A percentile compares a stretch with the other conserved stretches of the same genome.
These are phyloP conservation scores for Amphimallon solstitiale DNA, from an alignment of 2,888 invertebrate genomes.

Conservation along the genomic window DNA sequence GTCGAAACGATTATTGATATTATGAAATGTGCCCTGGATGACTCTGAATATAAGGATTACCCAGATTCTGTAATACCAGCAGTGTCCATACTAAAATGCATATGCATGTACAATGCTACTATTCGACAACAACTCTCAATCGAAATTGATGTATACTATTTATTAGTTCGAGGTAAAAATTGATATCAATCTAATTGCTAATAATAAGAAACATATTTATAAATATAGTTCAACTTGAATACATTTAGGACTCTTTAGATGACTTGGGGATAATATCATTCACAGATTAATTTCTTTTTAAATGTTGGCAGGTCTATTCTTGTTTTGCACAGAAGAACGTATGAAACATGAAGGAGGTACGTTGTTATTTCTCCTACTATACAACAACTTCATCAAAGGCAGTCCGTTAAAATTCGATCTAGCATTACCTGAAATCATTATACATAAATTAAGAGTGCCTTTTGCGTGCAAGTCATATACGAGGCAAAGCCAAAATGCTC, in stretches of 20 bases:
- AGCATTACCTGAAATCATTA: constrained; percentile 64
- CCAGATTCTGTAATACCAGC: constrained; percentile 67
- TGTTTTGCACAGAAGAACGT: constrained; percentile 67
- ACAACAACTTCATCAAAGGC: constrained; percentile 62
- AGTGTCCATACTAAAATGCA: constrained; percentile 63
- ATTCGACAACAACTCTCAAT: constrained; percentile 69
- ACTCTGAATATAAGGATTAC: constrained; percentile 64
- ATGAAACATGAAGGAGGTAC: constrained; percentile 64
- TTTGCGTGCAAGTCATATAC: constrained; percentile 65
- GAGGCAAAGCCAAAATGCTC: constrained; percentile 62
- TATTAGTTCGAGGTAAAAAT: constrained; percentile 63
- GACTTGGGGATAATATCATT: too few relatives aligned
- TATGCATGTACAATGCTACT: constrained; percentile 66
- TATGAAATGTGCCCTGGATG: constrained; percentile 62
- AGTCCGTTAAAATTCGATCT: constrained; percentile 58
- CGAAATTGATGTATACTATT: constrained; percentile 62
- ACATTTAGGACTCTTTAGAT: too few relatives aligned
- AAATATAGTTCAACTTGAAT: not conserved
- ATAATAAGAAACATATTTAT: not conserved
- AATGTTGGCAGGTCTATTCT: constrained; percentile 63
- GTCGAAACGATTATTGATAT: constrained; percentile 65
- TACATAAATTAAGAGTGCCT: constrained; percentile 63
- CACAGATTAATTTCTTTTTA: not conserved
- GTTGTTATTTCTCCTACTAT: constrained; percentile 65
- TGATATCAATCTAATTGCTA: not conserved